Percentiles rank a stretch among this genome's conserved stretches.
Evolutionary conservation across 2,888 invertebrate species (phyloP).

Genomic region (Drosophila nr. medialis): DNA sequence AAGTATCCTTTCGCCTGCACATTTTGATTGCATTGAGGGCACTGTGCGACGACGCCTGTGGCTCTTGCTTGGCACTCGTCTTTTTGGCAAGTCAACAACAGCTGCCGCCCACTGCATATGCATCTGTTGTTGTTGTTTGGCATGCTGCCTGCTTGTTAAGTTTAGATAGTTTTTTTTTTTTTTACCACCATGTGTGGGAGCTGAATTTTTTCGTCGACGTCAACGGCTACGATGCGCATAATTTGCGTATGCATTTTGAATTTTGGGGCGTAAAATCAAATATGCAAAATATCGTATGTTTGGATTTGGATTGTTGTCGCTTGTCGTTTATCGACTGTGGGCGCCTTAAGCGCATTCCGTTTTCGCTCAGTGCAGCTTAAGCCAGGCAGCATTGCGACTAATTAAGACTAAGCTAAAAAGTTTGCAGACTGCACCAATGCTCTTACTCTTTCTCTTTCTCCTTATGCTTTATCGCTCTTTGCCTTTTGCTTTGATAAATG

Average conservation of each 20-base stretch:
- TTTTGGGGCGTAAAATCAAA: slow-evolving; percentile 76
- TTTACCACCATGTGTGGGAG: slow-evolving; percentile 65
- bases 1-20: background rate
- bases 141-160: slow-evolving; percentile 71
- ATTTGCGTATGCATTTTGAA: slow-evolving; percentile 76
- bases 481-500: slow-evolving; percentile 42
- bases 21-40: slow-evolving; percentile 10
- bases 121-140: slow-evolving; percentile 46
- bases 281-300: slow-evolving; percentile 74
- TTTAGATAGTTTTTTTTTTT: slow-evolving; percentile 50
- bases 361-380: slow-evolving; percentile 21
- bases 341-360: slow-evolving; percentile 32
- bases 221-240: slow-evolving; percentile 72
- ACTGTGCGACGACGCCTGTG: slow-evolving; percentile 51
- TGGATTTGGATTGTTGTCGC: slow-evolving; percentile 40
- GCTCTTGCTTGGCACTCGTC: slow-evolving; percentile 34
- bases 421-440: slow-evolving; percentile 55
- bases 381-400: slow-evolving; percentile 44
- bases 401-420: slow-evolving; percentile 74
- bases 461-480: background rate
- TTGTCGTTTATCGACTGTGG: slow-evolving; percentile 16
- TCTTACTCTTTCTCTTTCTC: background rate
- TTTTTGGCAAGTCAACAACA: slow-evolving; percentile 50
- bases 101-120: slow-evolving; percentile 52
- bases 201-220: slow-evolving; percentile 46